Evolutionary conservation across 2,113 vertebrate species (phyloP).

Genomic region (Pagrus major): DNA sequence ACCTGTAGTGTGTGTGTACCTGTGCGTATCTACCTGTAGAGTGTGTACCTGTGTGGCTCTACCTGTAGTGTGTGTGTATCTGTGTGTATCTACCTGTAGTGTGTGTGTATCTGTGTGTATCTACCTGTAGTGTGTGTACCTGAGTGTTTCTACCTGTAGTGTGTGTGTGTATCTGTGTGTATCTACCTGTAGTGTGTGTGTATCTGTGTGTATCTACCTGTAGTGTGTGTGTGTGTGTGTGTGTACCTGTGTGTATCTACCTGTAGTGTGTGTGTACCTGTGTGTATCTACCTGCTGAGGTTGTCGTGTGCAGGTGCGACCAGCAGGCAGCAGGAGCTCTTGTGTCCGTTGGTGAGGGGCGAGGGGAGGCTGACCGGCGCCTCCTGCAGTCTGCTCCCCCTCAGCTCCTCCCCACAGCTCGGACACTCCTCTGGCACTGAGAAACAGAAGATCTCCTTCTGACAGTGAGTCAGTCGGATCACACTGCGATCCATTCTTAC

Average conservation of each 20-base stretch:
- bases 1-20: too few species aligned
- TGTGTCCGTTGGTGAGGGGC: conserved; percentile 88
- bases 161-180: too few species aligned
- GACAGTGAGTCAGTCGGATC: conserved; percentile 88
- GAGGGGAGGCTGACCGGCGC: conserved; percentile 87
- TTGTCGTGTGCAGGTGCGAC: conserved; percentile 81
- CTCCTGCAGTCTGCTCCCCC: conserved; percentile 79
- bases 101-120: too few species aligned
- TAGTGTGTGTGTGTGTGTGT: neutral
- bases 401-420: conserved; percentile 81
- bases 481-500: conserved; percentile 77
- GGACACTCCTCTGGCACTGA: conserved; percentile 86
- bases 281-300: conserved; percentile 35
- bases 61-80: too few species aligned
- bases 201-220: too few species aligned
- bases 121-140: too few species aligned
- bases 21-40: too few species aligned
- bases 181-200: too few species aligned
- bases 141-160: too few species aligned
- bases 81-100: too few species aligned
- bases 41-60: too few species aligned
- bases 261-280: neutral
- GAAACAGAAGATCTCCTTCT: conserved; percentile 87
- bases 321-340: conserved; percentile 86
- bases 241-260: too few species aligned